Base-by-base conservation (phyloP, 1,140 invertebrate species). In the Drosophila lowei region DNA sequence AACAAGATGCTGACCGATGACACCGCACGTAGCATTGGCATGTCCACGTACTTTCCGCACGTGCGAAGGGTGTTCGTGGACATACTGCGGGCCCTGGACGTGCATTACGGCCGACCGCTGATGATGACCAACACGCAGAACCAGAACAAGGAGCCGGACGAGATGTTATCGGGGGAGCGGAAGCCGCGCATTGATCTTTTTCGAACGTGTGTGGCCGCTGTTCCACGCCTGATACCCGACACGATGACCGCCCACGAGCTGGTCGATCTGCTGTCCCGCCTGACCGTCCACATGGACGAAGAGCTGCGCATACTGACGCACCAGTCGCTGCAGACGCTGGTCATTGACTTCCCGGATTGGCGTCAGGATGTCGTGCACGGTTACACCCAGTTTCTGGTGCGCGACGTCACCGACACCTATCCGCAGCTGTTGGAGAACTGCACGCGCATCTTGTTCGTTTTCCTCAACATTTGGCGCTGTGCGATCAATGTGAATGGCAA, bases 181-280 rank as follows among this genome's bases (percentile, higher is more conserved):
- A 99, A 99, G 91, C 97, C 98, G 0, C 96, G 98, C 89, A 98
- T 99, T 66, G 99, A 99, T 93, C 92, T 99, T 63, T 99, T 99
- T 89, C 94, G 98, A 18, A 99, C 99, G 0, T 99, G 99, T 91
- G 97, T 99, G 15, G 99, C 99, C 16, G 98, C 99, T 3, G 98
- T 99, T 73, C 99, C 99, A 6, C 94, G 99, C 50, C 92, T 99
- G 6, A 98, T 99, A 72, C 99, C 99, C 0, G 98, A 99, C 92
- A 98, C 97, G 1, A 99, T 99, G 97, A 97, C 95, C 18, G 94
- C 97, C 9, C 94, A 95, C 13, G 98, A 99, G 92, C 93, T 99
- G 52, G 97, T 99, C 0, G 99, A 99, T 84, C 92, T 99, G 47
- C 92, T 99, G 0, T 94, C 93, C 41, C 93, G 99, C 11, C 93